Percentiles rank a stretch among this genome's conserved stretches.
phyloP scores from a whole-genome alignment of 2,113 vertebrate species.

The Oncorhynchus tshawytscha region DNA sequence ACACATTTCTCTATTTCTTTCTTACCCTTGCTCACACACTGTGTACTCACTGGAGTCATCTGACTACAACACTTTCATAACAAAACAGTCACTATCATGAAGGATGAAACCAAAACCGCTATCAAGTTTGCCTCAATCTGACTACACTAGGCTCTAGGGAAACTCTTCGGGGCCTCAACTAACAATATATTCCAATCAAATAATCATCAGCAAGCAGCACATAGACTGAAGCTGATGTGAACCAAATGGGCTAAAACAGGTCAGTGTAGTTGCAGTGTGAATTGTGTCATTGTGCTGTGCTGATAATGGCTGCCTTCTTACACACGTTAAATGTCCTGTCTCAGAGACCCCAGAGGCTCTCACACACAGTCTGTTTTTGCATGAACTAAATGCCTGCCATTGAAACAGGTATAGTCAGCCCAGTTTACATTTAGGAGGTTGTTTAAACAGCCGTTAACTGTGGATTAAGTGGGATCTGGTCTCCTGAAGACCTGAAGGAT shows the following conservation, averaged over 20 bases:
- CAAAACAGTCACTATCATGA: not conserved
- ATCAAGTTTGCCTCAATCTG: not conserved
- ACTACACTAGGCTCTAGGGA: not conserved
- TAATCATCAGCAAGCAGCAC: not conserved
- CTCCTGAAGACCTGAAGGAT: too few relatives aligned
- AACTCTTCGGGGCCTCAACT: not conserved
- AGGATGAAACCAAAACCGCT: too few relatives aligned
- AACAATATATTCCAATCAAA: conserved; percentile 7
- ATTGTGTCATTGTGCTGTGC: conserved; percentile 12
- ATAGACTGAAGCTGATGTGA: not conserved
- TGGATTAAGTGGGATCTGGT: too few relatives aligned
- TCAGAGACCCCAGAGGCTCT: not conserved
- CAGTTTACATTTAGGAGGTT: not conserved
- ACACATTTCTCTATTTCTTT: not conserved
- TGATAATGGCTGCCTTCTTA: conserved; percentile 9
- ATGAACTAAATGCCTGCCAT: conserved; percentile 13
- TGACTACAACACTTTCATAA: not conserved
- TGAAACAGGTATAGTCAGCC: conserved; percentile 1
- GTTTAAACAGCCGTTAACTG: too few relatives aligned
- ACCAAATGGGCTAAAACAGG: not conserved
- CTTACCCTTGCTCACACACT: not conserved
- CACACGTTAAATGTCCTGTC: not conserved
- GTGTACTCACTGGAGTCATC: not conserved
- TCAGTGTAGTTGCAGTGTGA: not conserved
- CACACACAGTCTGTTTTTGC: not conserved